These are phyloP conservation scores for Alitta virens DNA, from an alignment of 2,888 invertebrate genomes.

Conservation along the genomic window DNA sequence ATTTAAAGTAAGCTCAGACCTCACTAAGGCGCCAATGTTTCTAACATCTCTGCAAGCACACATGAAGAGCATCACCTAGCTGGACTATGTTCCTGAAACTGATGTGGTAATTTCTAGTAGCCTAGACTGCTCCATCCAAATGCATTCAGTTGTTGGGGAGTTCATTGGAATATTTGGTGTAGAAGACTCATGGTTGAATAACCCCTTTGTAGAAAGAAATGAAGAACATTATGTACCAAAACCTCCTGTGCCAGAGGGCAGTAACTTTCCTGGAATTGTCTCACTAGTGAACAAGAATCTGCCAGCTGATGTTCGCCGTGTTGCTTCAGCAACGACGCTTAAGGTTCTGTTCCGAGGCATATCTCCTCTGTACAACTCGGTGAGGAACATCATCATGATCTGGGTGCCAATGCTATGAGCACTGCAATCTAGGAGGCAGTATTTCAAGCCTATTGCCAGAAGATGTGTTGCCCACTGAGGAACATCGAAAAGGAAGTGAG, in stretches of 20 bases:
- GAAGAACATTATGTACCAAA: neutral
- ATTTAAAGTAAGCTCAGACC: conserved; percentile 4
- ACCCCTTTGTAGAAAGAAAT: neutral
- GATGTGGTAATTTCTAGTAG: conserved; percentile 69
- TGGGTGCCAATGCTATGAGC: conserved; percentile 17
- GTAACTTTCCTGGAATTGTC: too few relatives aligned
- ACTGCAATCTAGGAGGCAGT: neutral
- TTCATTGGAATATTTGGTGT: conserved; percentile 74
- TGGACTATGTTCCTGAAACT: conserved; percentile 68
- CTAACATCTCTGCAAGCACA: conserved; percentile 65
- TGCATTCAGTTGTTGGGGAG: conserved; percentile 43
- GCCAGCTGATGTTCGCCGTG: conserved; percentile 73
- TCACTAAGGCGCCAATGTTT: conserved; percentile 31
- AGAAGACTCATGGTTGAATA: conserved; percentile 65
- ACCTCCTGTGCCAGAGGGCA: too few relatives aligned
- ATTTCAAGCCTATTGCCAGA: neutral
- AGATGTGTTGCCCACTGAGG: neutral
- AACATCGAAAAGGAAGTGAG: neutral
- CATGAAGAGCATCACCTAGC: conserved; percentile 66
- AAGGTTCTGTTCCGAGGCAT: conserved; percentile 55
- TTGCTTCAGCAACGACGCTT: conserved; percentile 74
- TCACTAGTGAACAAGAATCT: conserved; percentile 53
- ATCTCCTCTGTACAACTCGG: conserved; percentile 8
- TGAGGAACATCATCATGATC: conserved; percentile 15
- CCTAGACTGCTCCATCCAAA: conserved; percentile 66